A percentile compares a stretch with the other conserved stretches of the same genome.
Conservation (phyloP, 2,797 vertebrate genomes). For the Rhinichthys osculus region DNA sequence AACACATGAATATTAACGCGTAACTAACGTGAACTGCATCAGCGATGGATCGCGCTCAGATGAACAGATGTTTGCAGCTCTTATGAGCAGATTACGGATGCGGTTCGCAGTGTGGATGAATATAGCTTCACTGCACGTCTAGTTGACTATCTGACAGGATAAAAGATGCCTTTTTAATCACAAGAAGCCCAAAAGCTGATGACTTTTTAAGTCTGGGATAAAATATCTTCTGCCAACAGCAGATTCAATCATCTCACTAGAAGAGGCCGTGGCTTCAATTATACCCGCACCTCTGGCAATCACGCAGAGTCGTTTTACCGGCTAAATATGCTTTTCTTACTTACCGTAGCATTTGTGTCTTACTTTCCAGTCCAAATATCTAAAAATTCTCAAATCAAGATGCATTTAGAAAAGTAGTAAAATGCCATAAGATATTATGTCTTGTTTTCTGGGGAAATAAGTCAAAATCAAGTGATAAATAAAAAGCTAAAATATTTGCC, state of each 20-base stretch:
- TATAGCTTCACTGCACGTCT: not conserved
- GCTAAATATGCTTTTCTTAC: too few relatives aligned
- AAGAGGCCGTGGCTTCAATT: not conserved
- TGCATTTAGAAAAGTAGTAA: too few relatives aligned
- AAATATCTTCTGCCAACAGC: not conserved
- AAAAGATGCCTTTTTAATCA: not conserved
- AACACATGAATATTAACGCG: conserved; percentile 4
- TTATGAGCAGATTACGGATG: not conserved
- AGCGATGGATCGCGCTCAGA: not conserved
- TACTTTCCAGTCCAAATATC: too few relatives aligned
- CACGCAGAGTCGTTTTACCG: not conserved
- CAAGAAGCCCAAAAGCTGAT: not conserved
- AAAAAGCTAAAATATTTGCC: too few relatives aligned
- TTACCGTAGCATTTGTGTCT: too few relatives aligned
- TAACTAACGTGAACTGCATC: not conserved
- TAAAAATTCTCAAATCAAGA: too few relatives aligned
- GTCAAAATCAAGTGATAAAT: too few relatives aligned
- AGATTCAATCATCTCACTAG: not conserved
- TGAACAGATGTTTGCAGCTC: conserved; percentile 25
- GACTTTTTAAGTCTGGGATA: not conserved
- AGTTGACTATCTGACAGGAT: not conserved
- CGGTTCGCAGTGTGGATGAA: not conserved
- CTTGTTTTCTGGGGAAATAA: too few relatives aligned
- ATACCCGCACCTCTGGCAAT: not conserved
- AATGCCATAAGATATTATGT: too few relatives aligned